Evolutionary conservation across 2,797 vertebrate genomes (phyloP).

Genomic region (Bradypus variegatus): DNA sequence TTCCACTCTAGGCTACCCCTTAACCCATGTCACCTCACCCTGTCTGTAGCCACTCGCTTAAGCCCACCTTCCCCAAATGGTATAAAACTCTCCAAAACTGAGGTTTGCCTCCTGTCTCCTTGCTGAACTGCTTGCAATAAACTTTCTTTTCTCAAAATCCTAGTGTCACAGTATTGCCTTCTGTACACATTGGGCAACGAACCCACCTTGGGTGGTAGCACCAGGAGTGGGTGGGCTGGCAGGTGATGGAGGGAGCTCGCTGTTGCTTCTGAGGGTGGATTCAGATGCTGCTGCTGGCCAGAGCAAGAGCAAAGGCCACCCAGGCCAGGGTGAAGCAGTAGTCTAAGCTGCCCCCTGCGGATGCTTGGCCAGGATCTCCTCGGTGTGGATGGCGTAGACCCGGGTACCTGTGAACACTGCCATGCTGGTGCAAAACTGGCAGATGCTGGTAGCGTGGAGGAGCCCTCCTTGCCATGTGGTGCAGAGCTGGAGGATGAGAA

Average conservation of each 20-base stretch:
- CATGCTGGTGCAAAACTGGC: conserved; percentile 83
- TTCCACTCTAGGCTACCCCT: no score
- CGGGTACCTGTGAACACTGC: conserved; percentile 80
- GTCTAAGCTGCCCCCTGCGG: conserved; percentile 77
- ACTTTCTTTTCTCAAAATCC: no score
- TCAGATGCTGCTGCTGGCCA: conserved; percentile 82
- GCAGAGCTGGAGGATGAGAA: conserved; percentile 86
- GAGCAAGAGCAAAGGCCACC: conserved; percentile 82
- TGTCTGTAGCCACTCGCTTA: no score
- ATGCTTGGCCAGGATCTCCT: conserved; percentile 75
- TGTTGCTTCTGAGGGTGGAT: conserved; percentile 85
- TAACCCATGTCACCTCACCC: no score
- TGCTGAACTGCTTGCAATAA: no score
- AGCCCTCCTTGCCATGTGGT: conserved; percentile 80
- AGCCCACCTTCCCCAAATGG: no score
- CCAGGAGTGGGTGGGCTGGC: accelerated
- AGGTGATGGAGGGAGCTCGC: conserved; percentile 60
- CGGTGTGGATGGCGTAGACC: conserved; percentile 82
- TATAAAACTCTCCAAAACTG: no score
- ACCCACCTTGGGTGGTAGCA: background rate
- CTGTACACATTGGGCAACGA: no score
- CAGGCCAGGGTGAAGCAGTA: conserved; percentile 87
- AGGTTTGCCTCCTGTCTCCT: no score
- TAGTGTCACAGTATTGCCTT: no score
- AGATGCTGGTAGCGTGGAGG: conserved; percentile 89